phyloP scores from a whole-genome alignment of 2,888 invertebrate genomes.

The Nomada hirtipes region DNA sequence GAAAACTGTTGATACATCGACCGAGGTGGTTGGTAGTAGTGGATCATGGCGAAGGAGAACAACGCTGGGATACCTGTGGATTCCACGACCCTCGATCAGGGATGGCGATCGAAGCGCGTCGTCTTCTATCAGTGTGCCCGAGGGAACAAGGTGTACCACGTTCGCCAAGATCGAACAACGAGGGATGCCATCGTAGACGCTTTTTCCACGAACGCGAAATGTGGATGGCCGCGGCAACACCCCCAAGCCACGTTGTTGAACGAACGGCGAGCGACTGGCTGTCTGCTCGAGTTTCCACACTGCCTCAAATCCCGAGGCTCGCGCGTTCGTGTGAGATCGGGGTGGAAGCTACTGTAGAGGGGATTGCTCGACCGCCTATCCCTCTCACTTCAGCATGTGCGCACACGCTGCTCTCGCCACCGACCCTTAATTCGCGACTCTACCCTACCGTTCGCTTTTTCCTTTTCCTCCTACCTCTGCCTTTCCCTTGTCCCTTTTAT shows the following conservation, averaged over 20 bases:
- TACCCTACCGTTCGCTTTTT: slow-evolving; percentile 22
- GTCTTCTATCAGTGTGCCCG: slow-evolving; percentile 22
- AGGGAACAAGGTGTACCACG: slow-evolving; percentile 11
- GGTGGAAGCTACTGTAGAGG: slow-evolving; percentile 52
- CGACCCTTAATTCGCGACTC: slow-evolving; percentile 70
- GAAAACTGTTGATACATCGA: slow-evolving; percentile 1
- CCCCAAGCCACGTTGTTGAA: slow-evolving; percentile 80
- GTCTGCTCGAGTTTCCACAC: slow-evolving; percentile 77
- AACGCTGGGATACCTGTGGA: slow-evolving; percentile 68
- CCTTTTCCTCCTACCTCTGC: slow-evolving; percentile 18
- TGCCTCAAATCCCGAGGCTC: slow-evolving; percentile 75
- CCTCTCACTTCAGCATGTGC: slow-evolving; percentile 58
- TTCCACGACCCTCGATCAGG: slow-evolving; percentile 52
- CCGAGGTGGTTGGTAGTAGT: slow-evolving; percentile 23
- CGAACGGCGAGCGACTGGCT: slow-evolving; percentile 83
- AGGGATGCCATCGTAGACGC: slow-evolving; percentile 45
- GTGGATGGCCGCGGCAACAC: slow-evolving; percentile 61
- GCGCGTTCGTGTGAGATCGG: slow-evolving; percentile 67
- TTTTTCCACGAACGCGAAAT: slow-evolving; percentile 20
- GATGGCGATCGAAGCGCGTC: slow-evolving; percentile 35
- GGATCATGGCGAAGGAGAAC: slow-evolving; percentile 27
- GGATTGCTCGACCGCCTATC: slow-evolving; percentile 41
- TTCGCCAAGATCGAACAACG: slow-evolving; percentile 35
- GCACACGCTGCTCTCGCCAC: slow-evolving; percentile 67
- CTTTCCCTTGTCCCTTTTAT: background rate